phyloP scores from a whole-genome alignment of 2,113 vertebrate genomes.

The Puntigrus tetrazona region DNA sequence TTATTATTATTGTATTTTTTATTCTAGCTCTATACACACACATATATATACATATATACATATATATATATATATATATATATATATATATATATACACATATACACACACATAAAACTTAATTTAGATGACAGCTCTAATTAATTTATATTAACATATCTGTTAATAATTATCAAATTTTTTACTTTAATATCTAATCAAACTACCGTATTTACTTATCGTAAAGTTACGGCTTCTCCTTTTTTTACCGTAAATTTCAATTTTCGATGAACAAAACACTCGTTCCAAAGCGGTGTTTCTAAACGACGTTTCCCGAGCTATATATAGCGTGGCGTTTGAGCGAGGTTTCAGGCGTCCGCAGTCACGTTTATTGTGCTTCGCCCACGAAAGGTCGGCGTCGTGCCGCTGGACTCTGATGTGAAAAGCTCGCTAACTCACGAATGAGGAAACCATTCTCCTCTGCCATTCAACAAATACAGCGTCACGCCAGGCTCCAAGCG shows the following conservation, averaged over 20 bases:
- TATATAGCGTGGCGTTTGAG: conserved; percentile 19
- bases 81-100: too few relatives aligned
- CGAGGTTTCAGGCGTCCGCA: not conserved
- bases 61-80: too few relatives aligned
- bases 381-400: conserved; percentile 10
- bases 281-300: not conserved
- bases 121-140: too few relatives aligned
- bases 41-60: too few relatives aligned
- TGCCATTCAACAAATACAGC: conserved; percentile 20
- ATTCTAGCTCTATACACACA: too few relatives aligned
- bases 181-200: too few relatives aligned
- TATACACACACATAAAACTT: too few relatives aligned
- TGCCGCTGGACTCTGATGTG: not conserved
- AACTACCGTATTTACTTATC: too few relatives aligned
- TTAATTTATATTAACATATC: too few relatives aligned
- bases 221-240: not conserved
- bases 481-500: conserved; percentile 5
- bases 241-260: not conserved
- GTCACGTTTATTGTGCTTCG: not conserved
- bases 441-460: conserved; percentile 40
- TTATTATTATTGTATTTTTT: too few relatives aligned
- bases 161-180: too few relatives aligned
- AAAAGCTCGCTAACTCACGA: not conserved
- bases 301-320: not conserved
- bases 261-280: not conserved